Evolutionary conservation across 1,140 invertebrate species (phyloP), one percentile per base, ranked within the genome.

Genomic region (Solen grandis): DNA sequence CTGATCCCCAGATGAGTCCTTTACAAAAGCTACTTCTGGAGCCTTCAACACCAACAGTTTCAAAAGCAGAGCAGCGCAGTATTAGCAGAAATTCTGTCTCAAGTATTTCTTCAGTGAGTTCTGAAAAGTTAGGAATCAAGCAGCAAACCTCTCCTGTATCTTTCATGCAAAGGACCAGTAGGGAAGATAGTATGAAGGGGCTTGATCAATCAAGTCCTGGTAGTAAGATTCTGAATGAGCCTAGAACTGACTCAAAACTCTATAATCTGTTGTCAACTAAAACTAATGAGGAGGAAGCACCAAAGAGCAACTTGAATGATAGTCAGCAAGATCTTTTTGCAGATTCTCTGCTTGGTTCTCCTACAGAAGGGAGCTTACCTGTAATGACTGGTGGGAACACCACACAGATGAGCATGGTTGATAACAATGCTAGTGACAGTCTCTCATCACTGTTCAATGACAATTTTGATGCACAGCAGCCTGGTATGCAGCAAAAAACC

Each of bases 241-340:
- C 3, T 22, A 25, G 5, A 29, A 14, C 19, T 16, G 22, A 65
- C 10, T 66, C 74, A 36, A 65, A 33, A 55, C 25, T 76, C 31
- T 76, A 41, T 25, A 66, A 65, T 36, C 41, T 76, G 13, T 54
- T 76, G n/a, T 54, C 62, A 25, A 22, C 60, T 22, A n/a, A n/a
- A 22, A 76, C 31, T 38, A 55, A 29, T 29, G 52, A 50, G 2
- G 22, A 60, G 13, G 29, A 1, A 22, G 13, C 57, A 19, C n/a
- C n/a, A n/a, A n/a, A n/a, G n/a, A 22, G 5, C 0, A 29, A 27
- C 57, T 22, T 63, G 19, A 63, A 65, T 80, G 68, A 72, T 29
- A 80, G 77, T 72, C 77, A 80, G 33, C 41, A 62, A 38, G 77
- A 80, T 55, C 22, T 80, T n/a, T 80, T 80, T 72, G 68, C 77